A percentile compares a stretch with the other conserved stretches of the same genome.
phyloP scores from a whole-genome alignment of 1,140 invertebrate species.

The Euura lappo region DNA sequence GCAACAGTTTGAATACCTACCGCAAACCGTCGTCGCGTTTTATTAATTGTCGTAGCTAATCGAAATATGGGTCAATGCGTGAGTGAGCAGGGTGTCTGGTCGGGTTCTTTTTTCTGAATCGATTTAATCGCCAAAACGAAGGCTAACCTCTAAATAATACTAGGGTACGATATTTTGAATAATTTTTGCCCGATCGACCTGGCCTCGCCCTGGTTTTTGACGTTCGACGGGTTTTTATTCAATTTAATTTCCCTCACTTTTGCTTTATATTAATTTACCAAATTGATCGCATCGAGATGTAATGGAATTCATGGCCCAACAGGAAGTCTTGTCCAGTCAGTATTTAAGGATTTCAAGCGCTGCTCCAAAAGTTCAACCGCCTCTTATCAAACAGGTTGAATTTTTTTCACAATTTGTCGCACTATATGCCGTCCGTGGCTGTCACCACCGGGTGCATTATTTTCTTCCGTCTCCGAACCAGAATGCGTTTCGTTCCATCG shows the following conservation, averaged over 20 bases:
- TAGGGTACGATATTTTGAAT: neutral
- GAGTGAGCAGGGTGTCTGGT: too few species aligned
- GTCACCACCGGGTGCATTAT: neutral
- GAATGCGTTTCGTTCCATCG: neutral
- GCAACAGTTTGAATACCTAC: too few species aligned
- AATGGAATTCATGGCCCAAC: neutral
- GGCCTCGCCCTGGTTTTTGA: slow-evolving; percentile 1
- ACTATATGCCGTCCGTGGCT: neutral
- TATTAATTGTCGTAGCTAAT: too few species aligned
- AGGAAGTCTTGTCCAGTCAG: neutral
- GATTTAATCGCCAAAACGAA: neutral
- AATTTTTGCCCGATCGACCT: slow-evolving; percentile 1
- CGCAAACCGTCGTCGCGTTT: too few species aligned
- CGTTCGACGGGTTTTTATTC: neutral
- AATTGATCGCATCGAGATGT: neutral
- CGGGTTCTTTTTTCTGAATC: too few species aligned
- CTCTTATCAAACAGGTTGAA: neutral
- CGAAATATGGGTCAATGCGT: too few species aligned
- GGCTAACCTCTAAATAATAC: neutral
- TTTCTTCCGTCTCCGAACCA: neutral
- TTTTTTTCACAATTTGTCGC: neutral
- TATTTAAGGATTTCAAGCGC: neutral
- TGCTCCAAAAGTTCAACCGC: neutral
- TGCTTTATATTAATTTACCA: neutral
- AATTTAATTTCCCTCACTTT: too few species aligned